Evolutionary conservation across 2,113 vertebrate species (phyloP), one percentile per base, ranked within the genome.

Genomic region (Aix galericulata): DNA sequence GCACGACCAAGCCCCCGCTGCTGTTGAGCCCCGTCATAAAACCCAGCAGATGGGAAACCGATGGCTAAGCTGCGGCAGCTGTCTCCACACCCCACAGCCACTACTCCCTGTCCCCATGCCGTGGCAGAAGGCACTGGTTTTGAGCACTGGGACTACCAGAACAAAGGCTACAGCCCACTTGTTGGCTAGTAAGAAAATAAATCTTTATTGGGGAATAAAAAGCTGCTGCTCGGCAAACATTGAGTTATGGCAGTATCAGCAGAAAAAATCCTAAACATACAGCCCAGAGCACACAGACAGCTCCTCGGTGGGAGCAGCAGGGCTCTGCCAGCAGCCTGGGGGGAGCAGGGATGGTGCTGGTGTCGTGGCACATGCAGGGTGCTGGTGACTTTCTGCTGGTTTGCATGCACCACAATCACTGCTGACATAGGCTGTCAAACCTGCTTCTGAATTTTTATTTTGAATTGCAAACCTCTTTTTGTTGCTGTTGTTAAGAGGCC

Each of bases 21-120:
- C 20, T 22, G 48, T 6, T 48, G 21, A 48, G 21, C 21, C 48
- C 48, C 6, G 11, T 22, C 48, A 48, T 22, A 21, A 48, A 48
- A 48, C 48, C 21, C 48, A 48, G 48, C 48, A 48, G 21, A 48
- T 23, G 21, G 48, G 48, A 48, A 48, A 48, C 21, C 48, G 5
- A 22, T 48, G 48, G 48, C 48, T 22, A 1, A 58, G 40, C 31
- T 4, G 6, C 22, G 16, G 53, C 72, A 12, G 29, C 27, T 2
- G 6, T 6, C 23, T 32, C 25, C 73, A 46, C 5, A 2, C 31
- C 32, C 11, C 7, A 9, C 32, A 42, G 53, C 29, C n/a, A 67
- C 26, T 1, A 2, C 20, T 11, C 32, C n/a, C 36, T 3, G 2
- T 20, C 40, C 46, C 16, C 25, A 9, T 12, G 7, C 58, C 26